Evolutionary conservation across 2,797 vertebrate species (phyloP).

Genomic region (Gallinago nigripennis): DNA sequence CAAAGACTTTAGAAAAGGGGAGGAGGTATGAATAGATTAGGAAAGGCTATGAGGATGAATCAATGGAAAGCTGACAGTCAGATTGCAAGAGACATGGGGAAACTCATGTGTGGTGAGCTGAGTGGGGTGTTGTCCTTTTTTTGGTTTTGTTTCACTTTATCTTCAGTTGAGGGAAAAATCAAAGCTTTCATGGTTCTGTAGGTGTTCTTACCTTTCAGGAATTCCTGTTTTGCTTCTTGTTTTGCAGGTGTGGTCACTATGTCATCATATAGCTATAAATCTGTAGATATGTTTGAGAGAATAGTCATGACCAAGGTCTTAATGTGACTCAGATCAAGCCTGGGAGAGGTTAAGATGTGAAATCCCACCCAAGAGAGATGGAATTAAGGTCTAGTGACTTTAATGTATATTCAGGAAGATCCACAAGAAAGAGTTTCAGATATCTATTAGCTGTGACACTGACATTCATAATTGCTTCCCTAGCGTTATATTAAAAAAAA

Average conservation of each 20-base stretch:
- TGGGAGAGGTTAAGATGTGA: neutral
- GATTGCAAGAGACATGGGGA: neutral
- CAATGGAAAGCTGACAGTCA: neutral
- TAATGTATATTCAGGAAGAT: neutral
- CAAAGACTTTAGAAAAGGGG: conserved; percentile 14
- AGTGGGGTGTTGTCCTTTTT: neutral
- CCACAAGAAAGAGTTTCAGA: neutral
- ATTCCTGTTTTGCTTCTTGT: neutral
- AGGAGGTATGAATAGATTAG: conserved; percentile 2
- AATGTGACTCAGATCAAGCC: neutral
- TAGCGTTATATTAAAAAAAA: neutral
- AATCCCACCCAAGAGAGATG: neutral
- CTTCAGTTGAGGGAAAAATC: neutral
- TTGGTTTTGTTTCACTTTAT: neutral
- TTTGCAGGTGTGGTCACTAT: neutral
- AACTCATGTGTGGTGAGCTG: neutral
- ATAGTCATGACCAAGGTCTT: neutral
- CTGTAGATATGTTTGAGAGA: neutral
- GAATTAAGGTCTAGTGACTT: neutral
- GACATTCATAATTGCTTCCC: neutral
- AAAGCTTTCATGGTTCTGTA: neutral
- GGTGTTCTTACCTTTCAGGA: neutral
- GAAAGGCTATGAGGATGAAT: neutral
- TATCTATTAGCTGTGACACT: neutral
- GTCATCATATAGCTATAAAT: neutral